Conservation (phyloP, 1,140 invertebrate species). For the Pristionchus pacificus region DNA sequence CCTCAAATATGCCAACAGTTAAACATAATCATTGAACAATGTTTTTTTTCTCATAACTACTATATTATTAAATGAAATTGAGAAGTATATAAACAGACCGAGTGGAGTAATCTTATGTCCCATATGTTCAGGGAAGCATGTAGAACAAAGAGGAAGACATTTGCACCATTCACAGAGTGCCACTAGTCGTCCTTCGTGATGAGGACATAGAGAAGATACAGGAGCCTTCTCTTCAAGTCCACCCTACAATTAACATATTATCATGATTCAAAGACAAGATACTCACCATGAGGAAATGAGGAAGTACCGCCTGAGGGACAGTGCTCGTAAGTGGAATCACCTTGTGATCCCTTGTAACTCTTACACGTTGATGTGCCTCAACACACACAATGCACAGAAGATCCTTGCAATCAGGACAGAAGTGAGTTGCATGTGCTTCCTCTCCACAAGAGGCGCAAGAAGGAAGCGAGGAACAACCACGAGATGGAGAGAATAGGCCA, state of each 20-base stretch:
- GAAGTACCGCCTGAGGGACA: too few species aligned
- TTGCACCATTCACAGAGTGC: slow-evolving; percentile 21
- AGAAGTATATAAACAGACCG: slow-evolving; percentile 4
- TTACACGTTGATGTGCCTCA: slow-evolving; percentile 27
- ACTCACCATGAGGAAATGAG: too few species aligned
- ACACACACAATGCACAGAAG: slow-evolving; percentile 18
- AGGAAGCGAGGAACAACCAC: not conserved
- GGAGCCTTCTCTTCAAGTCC: too few species aligned
- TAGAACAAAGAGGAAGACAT: slow-evolving; percentile 12
- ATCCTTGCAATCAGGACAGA: slow-evolving; percentile 25
- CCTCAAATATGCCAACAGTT: not conserved
- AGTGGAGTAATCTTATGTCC: slow-evolving; percentile 13
- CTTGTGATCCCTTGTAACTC: not conserved
- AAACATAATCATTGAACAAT: too few species aligned
- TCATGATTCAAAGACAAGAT: too few species aligned
- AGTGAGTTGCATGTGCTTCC: slow-evolving; percentile 3
- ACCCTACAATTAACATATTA: too few species aligned
- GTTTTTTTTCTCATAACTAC: too few species aligned
- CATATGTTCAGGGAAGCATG: slow-evolving; percentile 17
- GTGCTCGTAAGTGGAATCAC: not conserved
- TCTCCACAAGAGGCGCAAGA: not conserved
- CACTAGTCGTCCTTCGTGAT: slow-evolving; percentile 16
- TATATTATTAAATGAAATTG: too few species aligned
- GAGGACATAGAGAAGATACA: slow-evolving; percentile 15
- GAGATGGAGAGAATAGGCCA: not conserved